Evolutionary conservation across 2,797 vertebrate species (phyloP), one percentile per base, ranked within the genome.

Genomic region (Muscicapa striata): DNA sequence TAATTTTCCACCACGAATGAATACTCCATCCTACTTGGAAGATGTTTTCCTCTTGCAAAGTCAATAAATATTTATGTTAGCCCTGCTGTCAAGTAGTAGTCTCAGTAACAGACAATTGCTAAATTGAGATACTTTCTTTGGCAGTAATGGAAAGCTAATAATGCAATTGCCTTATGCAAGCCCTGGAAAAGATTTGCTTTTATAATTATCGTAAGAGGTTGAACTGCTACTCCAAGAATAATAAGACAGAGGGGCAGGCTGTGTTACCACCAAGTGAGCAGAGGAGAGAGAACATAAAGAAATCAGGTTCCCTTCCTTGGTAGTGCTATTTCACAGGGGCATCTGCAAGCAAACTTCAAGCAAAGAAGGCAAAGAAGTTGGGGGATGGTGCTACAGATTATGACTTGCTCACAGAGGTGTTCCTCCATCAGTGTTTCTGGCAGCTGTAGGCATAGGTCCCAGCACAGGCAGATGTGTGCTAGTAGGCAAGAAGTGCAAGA

Each of bases 91-190:
- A 96, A 93, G 88, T 75, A 91, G 30, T 67, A 93, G 51, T 86
- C 93, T 81, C 26, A 77, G 61, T 93, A 93, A 94, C 64, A 94
- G 67, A 68, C 69, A 86, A 46, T 46, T 94, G 61, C 54, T 95
- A 92, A 94, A 95, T 95, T 93, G 89, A 93, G 87, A 90, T 61
- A 48, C 18, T 70, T 95, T 94, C 79, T 54, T 83, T 87, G 72
- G 26, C 80, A 84, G 57, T 84, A 90, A 95, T 63, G 68, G 46
- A 91, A 94, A 94, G 41, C 48, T 95, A 96, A 93, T 94, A 94
- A 85, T 32, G 24, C 49, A 87, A 82, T 84, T 95, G 43, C 59
- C n/a, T 77, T 49, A n/a, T 69, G 34, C 80, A 91, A 94, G 30
- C n/a, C 20, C 32, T 57, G 57, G 81, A 87, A 93, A 90, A 89